Percentiles rank a stretch among this genome's conserved stretches.
Conservation (phyloP, 2,113 vertebrate genomes). For the Glareola pratincola region DNA sequence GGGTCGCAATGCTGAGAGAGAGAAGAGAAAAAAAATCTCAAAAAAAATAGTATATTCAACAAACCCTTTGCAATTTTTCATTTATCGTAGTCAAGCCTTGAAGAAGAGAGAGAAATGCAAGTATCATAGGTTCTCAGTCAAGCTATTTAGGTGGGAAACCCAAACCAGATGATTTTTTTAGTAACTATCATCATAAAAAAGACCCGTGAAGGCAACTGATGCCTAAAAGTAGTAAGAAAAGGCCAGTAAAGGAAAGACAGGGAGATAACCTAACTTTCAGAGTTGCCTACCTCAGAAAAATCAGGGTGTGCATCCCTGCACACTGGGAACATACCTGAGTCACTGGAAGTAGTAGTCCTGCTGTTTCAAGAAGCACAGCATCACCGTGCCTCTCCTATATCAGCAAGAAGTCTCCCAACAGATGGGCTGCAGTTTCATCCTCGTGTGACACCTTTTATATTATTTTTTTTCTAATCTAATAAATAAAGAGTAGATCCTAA, state of each 20-base stretch:
- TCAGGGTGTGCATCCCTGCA: background rate
- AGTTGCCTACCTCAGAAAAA: background rate
- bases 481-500: background rate
- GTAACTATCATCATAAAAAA: background rate
- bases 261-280: background rate
- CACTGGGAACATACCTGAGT: background rate
- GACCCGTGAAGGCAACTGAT: background rate
- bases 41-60: background rate
- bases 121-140: background rate
- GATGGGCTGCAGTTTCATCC: background rate
- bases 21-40: background rate
- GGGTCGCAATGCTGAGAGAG: background rate
- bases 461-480: background rate
- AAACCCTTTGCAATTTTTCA: background rate
- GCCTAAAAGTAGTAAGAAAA: background rate
- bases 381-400: background rate
- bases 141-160: background rate
- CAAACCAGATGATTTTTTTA: background rate
- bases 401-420: background rate
- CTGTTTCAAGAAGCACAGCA: background rate
- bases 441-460: background rate
- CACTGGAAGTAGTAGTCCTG: background rate
- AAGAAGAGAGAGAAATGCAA: background rate
- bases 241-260: background rate
- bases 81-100: background rate